These are phyloP conservation scores for Caenorhabditis sp. DNA, from an alignment of 2,888 invertebrate genomes.

Conservation along the genomic window DNA sequence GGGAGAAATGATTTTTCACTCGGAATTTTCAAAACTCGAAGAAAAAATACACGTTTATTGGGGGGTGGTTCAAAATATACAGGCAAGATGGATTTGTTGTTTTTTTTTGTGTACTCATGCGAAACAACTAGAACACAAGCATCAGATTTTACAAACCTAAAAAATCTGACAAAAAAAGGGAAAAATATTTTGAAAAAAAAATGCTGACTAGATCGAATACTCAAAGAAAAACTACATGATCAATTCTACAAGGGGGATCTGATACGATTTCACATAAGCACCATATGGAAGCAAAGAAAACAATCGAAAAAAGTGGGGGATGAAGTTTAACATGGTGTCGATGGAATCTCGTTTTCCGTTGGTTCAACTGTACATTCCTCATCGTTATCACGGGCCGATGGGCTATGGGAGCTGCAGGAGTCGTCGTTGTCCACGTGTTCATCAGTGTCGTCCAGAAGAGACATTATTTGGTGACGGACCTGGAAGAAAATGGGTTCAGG, in stretches of 20 bases:
- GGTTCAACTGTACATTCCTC: slow-evolving; percentile 44
- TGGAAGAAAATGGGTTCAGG: slow-evolving; percentile 24
- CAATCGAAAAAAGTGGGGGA: neutral
- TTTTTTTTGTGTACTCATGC: slow-evolving; percentile 1
- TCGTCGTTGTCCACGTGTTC: slow-evolving; percentile 57
- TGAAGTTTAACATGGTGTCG: neutral
- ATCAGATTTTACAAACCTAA: neutral
- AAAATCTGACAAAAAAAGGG: neutral
- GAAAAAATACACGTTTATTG: slow-evolving; percentile 54
- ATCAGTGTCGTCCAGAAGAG: slow-evolving; percentile 76
- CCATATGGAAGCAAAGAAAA: slow-evolving; percentile 4
- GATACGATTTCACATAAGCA: slow-evolving; percentile 14
- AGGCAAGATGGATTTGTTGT: slow-evolving; percentile 48
- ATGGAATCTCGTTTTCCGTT: slow-evolving; percentile 43
- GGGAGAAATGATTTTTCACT: neutral
- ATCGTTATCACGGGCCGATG: slow-evolving; percentile 51
- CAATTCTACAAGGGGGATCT: slow-evolving; percentile 25
- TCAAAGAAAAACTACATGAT: slow-evolving; percentile 8
- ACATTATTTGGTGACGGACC: slow-evolving; percentile 76
- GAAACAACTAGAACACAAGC: neutral
- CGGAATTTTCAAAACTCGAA: neutral
- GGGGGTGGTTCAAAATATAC: slow-evolving; percentile 50
- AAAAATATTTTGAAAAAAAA: slow-evolving; percentile 21
- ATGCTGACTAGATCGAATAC: slow-evolving; percentile 51
- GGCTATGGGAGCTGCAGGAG: slow-evolving; percentile 62